Conservation (phyloP, 2,113 vertebrate species). For the Colinus virginianus region DNA sequence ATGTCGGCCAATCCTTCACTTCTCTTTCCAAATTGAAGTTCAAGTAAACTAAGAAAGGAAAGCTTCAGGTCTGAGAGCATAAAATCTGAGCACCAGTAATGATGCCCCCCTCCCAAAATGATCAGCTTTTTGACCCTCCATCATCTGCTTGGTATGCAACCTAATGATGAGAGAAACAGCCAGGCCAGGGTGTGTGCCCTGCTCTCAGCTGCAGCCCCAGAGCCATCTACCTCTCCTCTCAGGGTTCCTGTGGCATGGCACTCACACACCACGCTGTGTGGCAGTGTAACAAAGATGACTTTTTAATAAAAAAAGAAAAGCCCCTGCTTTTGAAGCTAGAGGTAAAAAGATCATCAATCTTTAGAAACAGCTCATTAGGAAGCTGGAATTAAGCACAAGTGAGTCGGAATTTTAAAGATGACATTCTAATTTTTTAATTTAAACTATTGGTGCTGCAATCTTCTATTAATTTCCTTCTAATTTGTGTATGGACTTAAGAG, state of each 20-base stretch:
- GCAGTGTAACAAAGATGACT: rapidly evolving
- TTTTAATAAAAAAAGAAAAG: not conserved
- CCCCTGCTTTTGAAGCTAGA: not conserved
- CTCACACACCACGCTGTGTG: not conserved
- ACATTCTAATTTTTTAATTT: not conserved
- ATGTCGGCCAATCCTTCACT: not conserved
- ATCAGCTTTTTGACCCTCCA: not conserved
- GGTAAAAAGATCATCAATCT: conserved; percentile 10
- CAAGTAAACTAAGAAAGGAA: not conserved
- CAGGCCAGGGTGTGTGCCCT: not conserved
- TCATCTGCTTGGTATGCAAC: not conserved
- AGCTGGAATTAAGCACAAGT: not conserved
- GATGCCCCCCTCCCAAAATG: rapidly evolving
- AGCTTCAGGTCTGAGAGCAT: not conserved
- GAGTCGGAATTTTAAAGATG: conserved; percentile 10
- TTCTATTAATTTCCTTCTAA: conserved; percentile 1
- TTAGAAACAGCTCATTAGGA: conserved; percentile 4
- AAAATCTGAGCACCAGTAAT: not conserved
- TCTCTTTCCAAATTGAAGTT: not conserved
- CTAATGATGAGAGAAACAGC: not conserved
- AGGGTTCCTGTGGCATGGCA: rapidly evolving
- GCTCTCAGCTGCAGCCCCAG: not conserved
- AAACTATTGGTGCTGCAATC: conserved; percentile 5
- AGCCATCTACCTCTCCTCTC: too few species aligned
- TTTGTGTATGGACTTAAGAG: not conserved